Base-by-base conservation (phyloP, 2,797 vertebrate genomes). In the Sebastes minor region DNA sequence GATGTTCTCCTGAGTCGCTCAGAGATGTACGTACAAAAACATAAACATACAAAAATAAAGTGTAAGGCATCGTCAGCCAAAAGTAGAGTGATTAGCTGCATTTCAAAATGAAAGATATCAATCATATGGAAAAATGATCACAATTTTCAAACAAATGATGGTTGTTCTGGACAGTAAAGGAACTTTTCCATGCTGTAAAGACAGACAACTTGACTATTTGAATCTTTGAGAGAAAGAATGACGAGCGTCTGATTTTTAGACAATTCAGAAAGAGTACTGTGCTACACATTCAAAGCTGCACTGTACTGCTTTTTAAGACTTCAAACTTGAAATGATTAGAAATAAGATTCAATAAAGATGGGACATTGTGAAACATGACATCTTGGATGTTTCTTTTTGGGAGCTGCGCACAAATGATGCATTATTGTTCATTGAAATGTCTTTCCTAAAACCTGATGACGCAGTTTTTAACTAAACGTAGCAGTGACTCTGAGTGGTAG, bases 31-130 rank as follows among this genome's bases (percentile, higher is more conserved):
- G 18, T 30, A 38, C 2, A 59, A 62, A 70, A 76, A 61, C 8
- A 64, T 2, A 25, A 28, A 59, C 25, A 56, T 25, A 70, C 18
- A n/a, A 52, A 61, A 70, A 65, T 8, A 20, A 77, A 25, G 53
- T 61, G 25, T 80, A 90, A 92, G 89, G 86, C 87, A 61, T 64
- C 1, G 14, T 73, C 66, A 57, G 27, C 30, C 22, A 38, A 56
- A 72, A 56, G 27, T 6, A 27, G 6, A 57, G 14, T 23, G 18
- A 78, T 27, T 1, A 60, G 20, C 62, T 76, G 28, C 46, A 56
- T 52, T 56, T 3, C 5, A 62, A 16, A 73, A 13, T 23, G 1
- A 74, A 52, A 74, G 13, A 23, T 1, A 38, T 49, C 28, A 53
- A 13, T 13, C n/a, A 42, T 9, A 8, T 28, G 38, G 2, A 22